Evolutionary conservation across 53 echinoderm and acorn worm genomes (phyloP).

Genomic region (Pentamera pediparva): DNA sequence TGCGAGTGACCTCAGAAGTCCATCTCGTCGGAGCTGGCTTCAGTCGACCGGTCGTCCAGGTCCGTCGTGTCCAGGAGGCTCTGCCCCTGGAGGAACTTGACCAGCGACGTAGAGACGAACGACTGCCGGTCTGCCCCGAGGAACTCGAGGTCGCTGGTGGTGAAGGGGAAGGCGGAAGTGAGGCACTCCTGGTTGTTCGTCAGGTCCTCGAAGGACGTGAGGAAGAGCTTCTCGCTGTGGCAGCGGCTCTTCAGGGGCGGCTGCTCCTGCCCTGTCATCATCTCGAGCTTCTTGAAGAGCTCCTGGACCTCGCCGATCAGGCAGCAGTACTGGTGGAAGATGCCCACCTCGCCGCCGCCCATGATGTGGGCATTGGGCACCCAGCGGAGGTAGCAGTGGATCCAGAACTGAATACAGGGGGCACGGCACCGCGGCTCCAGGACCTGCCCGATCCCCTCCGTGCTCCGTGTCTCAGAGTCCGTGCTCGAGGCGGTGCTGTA

Average conservation of each 20-base stretch:
- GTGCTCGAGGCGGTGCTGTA: constrained; percentile 61
- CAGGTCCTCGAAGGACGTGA: constrained; percentile 55
- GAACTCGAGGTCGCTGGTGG: constrained; percentile 75
- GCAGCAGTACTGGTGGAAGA: constrained; percentile 91
- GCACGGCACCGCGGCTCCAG: constrained; percentile 58
- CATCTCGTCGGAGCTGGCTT: constrained; percentile 41
- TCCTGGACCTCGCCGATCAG: constrained; percentile 94
- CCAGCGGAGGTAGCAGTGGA: constrained; percentile 81
- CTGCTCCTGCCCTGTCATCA: constrained; percentile 47
- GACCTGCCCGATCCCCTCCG: constrained; percentile 38
- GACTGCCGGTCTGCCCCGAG: constrained; percentile 86
- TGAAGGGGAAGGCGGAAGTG: constrained; percentile 95
- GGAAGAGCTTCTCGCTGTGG: constrained; percentile 68
- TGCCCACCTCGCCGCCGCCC: constrained; percentile 64
- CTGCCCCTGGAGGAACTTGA: constrained; percentile 84
- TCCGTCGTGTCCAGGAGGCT: constrained; percentile 74
- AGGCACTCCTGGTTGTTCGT: constrained; percentile 55
- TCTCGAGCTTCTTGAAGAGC: constrained; percentile 65
- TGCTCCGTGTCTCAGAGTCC: constrained; percentile 38
- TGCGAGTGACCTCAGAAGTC: constrained; percentile 33
- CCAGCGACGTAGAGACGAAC: constrained; percentile 77
- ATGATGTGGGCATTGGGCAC: constrained; percentile 86
- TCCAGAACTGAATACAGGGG: constrained; percentile 88
- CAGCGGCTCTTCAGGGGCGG: constrained; percentile 55
- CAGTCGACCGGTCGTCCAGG: background rate